A percentile compares a stretch with the other conserved stretches of the same genome.
phyloP scores from a whole-genome alignment of 2,888 invertebrate genomes.

The Amblyjoppa fuscipennis region DNA sequence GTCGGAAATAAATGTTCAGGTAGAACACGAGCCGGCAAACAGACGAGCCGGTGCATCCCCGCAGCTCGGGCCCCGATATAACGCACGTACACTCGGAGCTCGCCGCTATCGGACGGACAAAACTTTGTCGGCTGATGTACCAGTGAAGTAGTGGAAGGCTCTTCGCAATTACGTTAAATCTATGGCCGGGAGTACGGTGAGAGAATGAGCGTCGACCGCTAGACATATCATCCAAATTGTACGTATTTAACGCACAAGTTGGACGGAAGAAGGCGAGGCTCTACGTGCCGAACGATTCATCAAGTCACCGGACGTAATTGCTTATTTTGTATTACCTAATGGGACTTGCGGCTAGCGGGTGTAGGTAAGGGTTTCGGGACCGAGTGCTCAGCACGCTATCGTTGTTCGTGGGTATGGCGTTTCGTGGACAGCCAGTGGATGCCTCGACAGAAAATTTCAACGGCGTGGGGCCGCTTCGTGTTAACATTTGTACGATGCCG shows the following conservation, averaged over 20 bases:
- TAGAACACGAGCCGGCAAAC: slow-evolving; percentile 18
- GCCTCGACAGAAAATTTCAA: background rate
- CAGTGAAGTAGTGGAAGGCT: slow-evolving; percentile 40
- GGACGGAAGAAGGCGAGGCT: slow-evolving; percentile 47
- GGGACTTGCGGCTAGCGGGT: slow-evolving; percentile 19
- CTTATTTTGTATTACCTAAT: slow-evolving; percentile 55
- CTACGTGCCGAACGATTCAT: slow-evolving; percentile 39
- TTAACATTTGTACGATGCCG: background rate
- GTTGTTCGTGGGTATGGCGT: background rate
- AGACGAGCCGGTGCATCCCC: background rate
- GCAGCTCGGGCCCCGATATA: background rate
- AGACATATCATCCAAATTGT: slow-evolving; percentile 76
- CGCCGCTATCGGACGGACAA: slow-evolving; percentile 23
- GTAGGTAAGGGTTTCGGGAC: background rate
- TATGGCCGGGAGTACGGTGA: slow-evolving; percentile 70
- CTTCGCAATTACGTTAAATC: slow-evolving; percentile 77
- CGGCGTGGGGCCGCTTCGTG: background rate
- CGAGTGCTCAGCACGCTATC: slow-evolving; percentile 28
- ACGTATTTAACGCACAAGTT: slow-evolving; percentile 71
- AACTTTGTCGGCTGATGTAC: slow-evolving; percentile 33
- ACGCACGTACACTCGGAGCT: slow-evolving; percentile 9
- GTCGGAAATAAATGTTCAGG: slow-evolving; percentile 21
- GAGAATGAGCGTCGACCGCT: slow-evolving; percentile 9
- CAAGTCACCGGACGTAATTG: slow-evolving; percentile 51
- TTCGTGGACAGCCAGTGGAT: background rate